Evolutionary conservation across 2,888 invertebrate species (phyloP), one percentile per base, ranked within the genome.

Genomic region (Mallateleia sp.): DNA sequence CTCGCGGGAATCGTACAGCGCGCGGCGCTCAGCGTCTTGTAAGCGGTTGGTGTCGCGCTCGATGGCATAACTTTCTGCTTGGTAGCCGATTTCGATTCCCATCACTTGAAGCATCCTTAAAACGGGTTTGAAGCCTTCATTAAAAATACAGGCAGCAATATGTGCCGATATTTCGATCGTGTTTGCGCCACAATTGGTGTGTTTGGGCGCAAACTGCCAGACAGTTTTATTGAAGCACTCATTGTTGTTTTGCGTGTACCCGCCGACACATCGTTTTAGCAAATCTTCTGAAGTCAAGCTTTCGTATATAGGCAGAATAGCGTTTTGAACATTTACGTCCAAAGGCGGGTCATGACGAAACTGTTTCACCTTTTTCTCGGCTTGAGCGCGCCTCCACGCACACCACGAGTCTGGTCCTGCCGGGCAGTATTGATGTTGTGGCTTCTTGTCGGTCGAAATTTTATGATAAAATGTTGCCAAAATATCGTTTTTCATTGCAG

Each of bases 211-310:
- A 32, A 89, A 56, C 6, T 56, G 18, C 83, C 90, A 88, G 20
- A 90, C 85, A 3, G 60, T 74, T 4, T 56, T 52, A 72, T 89
- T 89, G 71, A 90, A 90, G 69, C 67, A 71, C 56, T 90, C 89
- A 64, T 89, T 89, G 22, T 85, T 89, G 60, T 91, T 90, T 47
- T 90, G 88, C 24, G 87, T 89, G 42, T 88, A 85, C 20, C 80
- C 75, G 24, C 88, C 89, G 4, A 88, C 50, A 54, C 45, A 90
- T 82, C 88, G 77, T 52, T 88, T 56, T 24, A 87, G 52, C 34
- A 89, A 66, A 67, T 87, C 85, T 58, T 89, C 50, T 18, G 52
- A 62, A 22, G 85, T 62, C 18, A 88, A 45, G 32, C 79, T 78
- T 64, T 84, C 77, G 50, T 88, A 89, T 1, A 89, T 86, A 1